Percentiles rank a stretch among this genome's conserved stretches.
These are phyloP conservation scores for Clarias fuscus DNA, from an alignment of 2,797 vertebrate genomes.

Conservation along the genomic window DNA sequence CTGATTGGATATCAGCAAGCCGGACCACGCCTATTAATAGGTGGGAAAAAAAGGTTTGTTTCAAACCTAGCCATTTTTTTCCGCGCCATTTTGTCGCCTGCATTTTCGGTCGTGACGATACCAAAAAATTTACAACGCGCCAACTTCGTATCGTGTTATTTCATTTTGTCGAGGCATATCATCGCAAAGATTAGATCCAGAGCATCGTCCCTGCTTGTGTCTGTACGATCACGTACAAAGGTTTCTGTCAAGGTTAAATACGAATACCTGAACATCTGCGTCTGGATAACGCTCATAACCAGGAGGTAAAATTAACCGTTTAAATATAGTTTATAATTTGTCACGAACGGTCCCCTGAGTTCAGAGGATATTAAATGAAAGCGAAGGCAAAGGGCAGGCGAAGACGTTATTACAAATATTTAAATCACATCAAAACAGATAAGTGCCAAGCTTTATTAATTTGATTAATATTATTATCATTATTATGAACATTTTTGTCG, in stretches of 20 bases:
- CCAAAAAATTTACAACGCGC: not conserved
- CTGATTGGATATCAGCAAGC: not conserved
- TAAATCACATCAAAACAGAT: not conserved
- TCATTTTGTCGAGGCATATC: not conserved
- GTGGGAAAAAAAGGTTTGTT: no score
- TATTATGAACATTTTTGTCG: not conserved
- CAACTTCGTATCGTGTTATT: not conserved
- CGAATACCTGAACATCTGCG: not conserved
- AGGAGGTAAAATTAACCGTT: not conserved
- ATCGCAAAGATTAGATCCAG: no score
- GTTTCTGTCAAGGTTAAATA: not conserved
- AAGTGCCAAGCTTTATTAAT: no score
- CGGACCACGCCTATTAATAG: not conserved
- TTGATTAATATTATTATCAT: no score
- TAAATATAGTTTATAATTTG: not conserved
- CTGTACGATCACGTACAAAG: not conserved
- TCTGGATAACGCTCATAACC: not conserved
- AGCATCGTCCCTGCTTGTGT: not conserved
- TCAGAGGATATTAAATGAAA: not conserved
- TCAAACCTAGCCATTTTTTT: not conserved
- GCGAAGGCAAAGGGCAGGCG: not conserved
- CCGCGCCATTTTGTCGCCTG: not conserved
- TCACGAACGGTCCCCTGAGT: not conserved
- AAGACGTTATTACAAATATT: not conserved
- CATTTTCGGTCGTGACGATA: not conserved